Base-by-base conservation (phyloP, 2,113 vertebrate species). In the Genyomyrus donnyi region DNA sequence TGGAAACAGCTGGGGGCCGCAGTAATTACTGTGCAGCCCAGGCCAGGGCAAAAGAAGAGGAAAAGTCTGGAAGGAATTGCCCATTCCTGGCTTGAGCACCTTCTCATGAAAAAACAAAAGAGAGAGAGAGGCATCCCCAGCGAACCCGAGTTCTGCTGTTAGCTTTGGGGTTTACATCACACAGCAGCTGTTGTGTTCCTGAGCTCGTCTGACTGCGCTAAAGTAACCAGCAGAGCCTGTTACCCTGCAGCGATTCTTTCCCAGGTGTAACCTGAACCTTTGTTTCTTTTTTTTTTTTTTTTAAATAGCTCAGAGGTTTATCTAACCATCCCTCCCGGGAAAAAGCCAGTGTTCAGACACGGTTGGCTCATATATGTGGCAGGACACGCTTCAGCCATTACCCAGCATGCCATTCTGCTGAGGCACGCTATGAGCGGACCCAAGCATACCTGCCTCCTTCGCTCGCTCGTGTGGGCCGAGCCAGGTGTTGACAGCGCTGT, bases 401-500 rank as follows among this genome's bases (percentile, higher is more conserved):
- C 83, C 83, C 83, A 85, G 83, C 39, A 46, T 48, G 39, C 39
- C 9, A 46, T 6, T 48, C 39, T 48, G 39, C 2, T 46, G 42
- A 85, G 83, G 5, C 35, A 17, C 17, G 13, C 74, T 48, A n/a
- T 15, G 21, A 53, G 5, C 5, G 9, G 83, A n/a, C 13, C 19
- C 21, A n/a, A 49, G 62, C 86, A 31, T n/a, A 70, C 49, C 70
- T n/a, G 35, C 88, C 66, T 42, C 90, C 3, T n/a, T 17, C 45
- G 5, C 27, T 85, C 35, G 24, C 39, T 39, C 6, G 24, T 21
- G 24, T 15, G 70, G 85, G 9, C 49, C 13, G 8, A 31, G 50
- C 24, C 50, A 83, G 86, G 86, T 88, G 90, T 88, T 84, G 90
- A 85, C 70, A 9, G 49, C 50, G 45, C 2, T 15, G 27, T 85